A percentile compares a stretch with the other conserved stretches of the same genome.
Evolutionary conservation across 2,113 vertebrate genomes (phyloP).

Genomic region (Vireo altiloquus): DNA sequence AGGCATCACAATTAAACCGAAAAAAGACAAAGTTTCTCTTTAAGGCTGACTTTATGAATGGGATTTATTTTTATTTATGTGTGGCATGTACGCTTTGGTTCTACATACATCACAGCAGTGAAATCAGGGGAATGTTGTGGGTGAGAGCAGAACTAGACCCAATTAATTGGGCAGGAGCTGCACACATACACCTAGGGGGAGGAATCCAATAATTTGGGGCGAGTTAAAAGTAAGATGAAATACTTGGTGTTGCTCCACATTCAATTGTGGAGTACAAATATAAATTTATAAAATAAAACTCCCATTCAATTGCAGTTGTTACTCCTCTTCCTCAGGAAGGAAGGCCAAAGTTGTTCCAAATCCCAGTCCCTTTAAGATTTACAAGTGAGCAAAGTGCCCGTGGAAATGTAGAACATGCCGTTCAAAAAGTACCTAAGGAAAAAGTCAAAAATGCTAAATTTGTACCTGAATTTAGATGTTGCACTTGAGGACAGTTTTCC

Average conservation of each 20-base stretch:
- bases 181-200: not conserved
- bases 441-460: not conserved
- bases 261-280: no score
- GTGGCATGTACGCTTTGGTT: not conserved
- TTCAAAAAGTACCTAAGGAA: not conserved
- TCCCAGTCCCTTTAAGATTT: not conserved
- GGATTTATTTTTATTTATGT: not conserved
- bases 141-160: not conserved
- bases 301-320: not conserved
- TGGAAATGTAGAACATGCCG: not conserved
- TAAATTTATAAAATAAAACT: not conserved
- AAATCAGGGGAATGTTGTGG: not conserved
- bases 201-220: not conserved
- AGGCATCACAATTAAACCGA: not conserved
- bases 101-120: fast-evolving
- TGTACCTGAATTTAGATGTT: not conserved
- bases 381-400: fast-evolving
- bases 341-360: not conserved
- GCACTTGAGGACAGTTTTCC: not conserved
- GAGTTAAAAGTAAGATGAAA: not conserved
- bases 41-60: not conserved
- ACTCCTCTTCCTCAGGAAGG: not conserved
- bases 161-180: not conserved
- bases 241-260: not conserved
- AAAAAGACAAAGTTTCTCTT: not conserved